Conservation (phyloP, 2,888 invertebrate genomes). For the Nephrocerus scutellatus region DNA sequence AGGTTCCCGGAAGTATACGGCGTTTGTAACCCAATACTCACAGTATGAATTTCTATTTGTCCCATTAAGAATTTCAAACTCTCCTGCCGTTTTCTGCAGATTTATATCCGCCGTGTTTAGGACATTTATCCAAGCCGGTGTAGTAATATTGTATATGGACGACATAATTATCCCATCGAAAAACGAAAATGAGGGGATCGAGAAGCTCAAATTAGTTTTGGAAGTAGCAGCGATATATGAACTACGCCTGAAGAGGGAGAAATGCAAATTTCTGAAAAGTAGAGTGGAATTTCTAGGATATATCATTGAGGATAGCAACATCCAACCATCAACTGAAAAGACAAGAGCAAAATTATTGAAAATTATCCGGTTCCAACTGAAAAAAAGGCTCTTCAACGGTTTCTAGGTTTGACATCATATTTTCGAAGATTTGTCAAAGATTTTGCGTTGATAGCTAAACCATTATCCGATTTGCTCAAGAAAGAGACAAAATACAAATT, state of each 20-base stretch:
- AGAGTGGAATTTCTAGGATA: conserved; percentile 6
- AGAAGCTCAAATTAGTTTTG: not conserved
- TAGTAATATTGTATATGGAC: conserved; percentile 14
- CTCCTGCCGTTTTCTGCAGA: conserved; percentile 5
- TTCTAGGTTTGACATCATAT: conserved; percentile 10
- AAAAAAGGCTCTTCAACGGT: conserved; percentile 6
- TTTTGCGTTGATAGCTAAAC: conserved; percentile 25
- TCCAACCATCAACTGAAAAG: conserved; percentile 15
- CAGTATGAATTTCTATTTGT: conserved; percentile 15
- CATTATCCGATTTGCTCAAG: conserved; percentile 15
- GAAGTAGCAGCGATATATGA: conserved; percentile 1
- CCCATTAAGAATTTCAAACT: conserved; percentile 12
- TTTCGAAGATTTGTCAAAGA: conserved; percentile 19
- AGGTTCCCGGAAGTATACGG: conserved; percentile 15
- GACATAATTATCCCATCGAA: conserved; percentile 16
- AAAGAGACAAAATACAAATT: conserved; percentile 25
- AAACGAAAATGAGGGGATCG: conserved; percentile 10
- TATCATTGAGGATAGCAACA: conserved; percentile 3
- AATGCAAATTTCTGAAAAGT: conserved; percentile 9
- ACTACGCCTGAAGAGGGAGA: conserved; percentile 7
- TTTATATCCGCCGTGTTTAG: conserved; percentile 2
- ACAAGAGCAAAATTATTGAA: conserved; percentile 5
- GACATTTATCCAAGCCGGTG: conserved; percentile 1
- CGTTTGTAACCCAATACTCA: conserved; percentile 15
- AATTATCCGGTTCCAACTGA: conserved; percentile 13